phyloP scores from a whole-genome alignment of 2,113 vertebrate species.

The Nothocercus julius region DNA sequence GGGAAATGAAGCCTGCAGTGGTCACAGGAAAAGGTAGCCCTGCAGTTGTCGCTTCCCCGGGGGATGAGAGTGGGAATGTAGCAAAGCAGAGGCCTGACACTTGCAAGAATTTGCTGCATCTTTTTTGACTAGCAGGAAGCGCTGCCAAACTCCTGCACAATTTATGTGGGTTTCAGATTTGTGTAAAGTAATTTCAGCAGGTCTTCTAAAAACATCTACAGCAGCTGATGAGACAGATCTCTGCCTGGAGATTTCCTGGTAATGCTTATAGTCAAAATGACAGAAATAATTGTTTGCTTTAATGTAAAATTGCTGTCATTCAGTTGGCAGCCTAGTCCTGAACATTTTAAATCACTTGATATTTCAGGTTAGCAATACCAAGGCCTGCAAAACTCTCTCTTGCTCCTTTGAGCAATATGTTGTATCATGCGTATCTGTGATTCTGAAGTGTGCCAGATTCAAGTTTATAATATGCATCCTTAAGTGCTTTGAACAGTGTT shows the following conservation, averaged over 20 bases:
- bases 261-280: not conserved
- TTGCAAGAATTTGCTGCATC: not conserved
- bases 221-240: not conserved
- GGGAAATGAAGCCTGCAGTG: not conserved
- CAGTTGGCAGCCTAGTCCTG: not conserved
- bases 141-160: not conserved
- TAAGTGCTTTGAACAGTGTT: conserved; percentile 19
- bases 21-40: not conserved
- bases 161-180: not conserved
- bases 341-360: not conserved
- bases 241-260: not conserved
- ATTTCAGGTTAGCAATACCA: not conserved
- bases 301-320: accelerated
- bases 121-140: not conserved
- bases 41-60: not conserved
- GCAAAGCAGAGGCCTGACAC: not conserved
- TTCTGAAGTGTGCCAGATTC: not conserved
- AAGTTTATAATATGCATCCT: conserved; percentile 7
- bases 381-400: not conserved
- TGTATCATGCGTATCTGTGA: not conserved
- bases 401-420: not conserved
- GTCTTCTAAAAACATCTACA: not conserved
- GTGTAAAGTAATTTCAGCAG: not conserved
- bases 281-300: not conserved
- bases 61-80: accelerated